Base-by-base conservation (phyloP, 2,888 invertebrate species). In the Orchesella flavescens region DNA sequence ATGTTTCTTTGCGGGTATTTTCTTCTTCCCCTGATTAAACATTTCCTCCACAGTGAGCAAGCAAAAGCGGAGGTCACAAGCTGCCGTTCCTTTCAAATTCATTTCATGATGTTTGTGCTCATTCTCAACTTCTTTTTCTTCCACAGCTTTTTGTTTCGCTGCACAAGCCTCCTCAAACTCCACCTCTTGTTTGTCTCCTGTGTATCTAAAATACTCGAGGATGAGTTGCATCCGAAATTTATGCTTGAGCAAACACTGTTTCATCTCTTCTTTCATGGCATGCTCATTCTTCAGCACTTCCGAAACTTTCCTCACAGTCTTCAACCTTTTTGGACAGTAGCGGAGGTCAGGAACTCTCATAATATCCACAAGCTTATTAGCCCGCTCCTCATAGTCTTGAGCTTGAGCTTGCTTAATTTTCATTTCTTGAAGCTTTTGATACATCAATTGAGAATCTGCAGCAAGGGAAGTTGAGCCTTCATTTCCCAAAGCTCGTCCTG, bases 271-370 rank as follows among this genome's bases (percentile, higher is more conserved):
- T 53, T 80, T 73, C 34, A 65, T 13, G 12, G 12, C 17, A 9
- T 34, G n/a, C n/a, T 73, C 80, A 0, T 80, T 34, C 0, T 1
- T 59, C 23, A 80, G 34, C 15, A 68, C 68, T 57, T 80, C 24
- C 1, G 53, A 17, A 0, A 80, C 80, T 46, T 43, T 73, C 9
- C 57, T 23, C 5, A 80, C 66, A 0, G 73, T 73, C 13, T 13
- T 24, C 3, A 80, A 75, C 82, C 82, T 55, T 55, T 71, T 82
- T 17, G 83, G 83, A 65, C 83, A 83, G 34, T 65, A 53, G 19
- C 77, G 61, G 10, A 83, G 63, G 34, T 83, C 83, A 4, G 43
- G 24, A 9, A 83, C 83, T n/a, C 76, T 46, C 76, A 83, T 76
- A 4, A 53, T 53, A 5, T 76, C 44, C 12, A 83, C 83, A 15